Conservation (phyloP, 35 echinoderm and acorn worm genomes). For the Diadema setosum region DNA sequence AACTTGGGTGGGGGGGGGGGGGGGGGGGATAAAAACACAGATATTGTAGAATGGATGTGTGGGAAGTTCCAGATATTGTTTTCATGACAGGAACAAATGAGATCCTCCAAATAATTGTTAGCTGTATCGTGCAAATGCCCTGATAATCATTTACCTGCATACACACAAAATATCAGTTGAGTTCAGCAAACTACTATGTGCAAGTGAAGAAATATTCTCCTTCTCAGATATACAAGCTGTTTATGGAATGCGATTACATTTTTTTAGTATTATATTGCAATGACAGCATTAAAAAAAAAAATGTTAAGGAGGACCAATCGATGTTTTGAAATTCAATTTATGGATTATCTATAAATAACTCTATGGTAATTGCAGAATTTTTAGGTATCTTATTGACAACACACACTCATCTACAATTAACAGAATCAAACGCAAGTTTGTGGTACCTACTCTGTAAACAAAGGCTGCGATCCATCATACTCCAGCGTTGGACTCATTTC, state of each 20-base stretch:
- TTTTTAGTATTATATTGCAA: not conserved
- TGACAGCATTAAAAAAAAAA: not conserved
- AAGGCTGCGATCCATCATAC: conserved; percentile 44
- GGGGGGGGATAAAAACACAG: not conserved
- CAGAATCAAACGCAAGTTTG: not conserved
- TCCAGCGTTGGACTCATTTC: conserved; percentile 47
- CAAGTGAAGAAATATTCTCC: too few species aligned
- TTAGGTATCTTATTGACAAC: not conserved
- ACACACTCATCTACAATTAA: not conserved
- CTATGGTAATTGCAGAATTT: not conserved
- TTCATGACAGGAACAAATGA: not conserved
- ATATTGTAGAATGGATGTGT: not conserved
- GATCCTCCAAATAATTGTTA: not conserved
- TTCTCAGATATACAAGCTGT: too few species aligned
- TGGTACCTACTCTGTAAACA: conserved; percentile 68
- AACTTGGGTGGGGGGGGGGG: not conserved
- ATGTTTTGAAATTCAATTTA: not conserved
- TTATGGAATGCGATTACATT: too few species aligned
- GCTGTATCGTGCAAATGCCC: not conserved
- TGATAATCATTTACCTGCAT: too few species aligned
- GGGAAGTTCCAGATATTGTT: not conserved
- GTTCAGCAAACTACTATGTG: too few species aligned
- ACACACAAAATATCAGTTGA: too few species aligned
- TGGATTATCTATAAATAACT: not conserved
- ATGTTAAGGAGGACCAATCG: not conserved